phyloP scores from a whole-genome alignment of 2,888 invertebrate species.

The Lasioglossum lativentre region DNA sequence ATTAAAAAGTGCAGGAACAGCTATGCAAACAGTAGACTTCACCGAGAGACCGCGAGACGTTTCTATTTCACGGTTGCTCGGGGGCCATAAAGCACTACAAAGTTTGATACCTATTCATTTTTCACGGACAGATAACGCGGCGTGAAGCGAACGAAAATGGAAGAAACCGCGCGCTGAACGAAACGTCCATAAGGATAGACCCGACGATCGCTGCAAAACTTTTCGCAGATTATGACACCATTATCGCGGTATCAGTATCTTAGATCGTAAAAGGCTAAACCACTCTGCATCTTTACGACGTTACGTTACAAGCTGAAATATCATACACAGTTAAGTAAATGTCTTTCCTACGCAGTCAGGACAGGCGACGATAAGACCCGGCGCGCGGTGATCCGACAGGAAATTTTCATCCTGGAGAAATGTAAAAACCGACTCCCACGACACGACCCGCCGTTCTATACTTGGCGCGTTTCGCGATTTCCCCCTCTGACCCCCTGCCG shows the following conservation, averaged over 20 bases:
- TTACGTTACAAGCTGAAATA: slow-evolving; percentile 2
- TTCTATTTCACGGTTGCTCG: background rate
- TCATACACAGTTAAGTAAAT: slow-evolving; percentile 20
- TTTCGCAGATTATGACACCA: slow-evolving; percentile 12
- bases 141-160: background rate
- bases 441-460: background rate
- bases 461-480: background rate
- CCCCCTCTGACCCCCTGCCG: background rate
- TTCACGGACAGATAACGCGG: background rate
- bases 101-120: background rate
- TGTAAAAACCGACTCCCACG: slow-evolving; percentile 44
- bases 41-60: background rate
- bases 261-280: slow-evolving; percentile 15
- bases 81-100: background rate
- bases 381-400: slow-evolving; percentile 17
- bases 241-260: slow-evolving; percentile 19
- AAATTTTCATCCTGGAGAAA: slow-evolving; percentile 20
- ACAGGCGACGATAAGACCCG: slow-evolving; percentile 30
- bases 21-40: background rate
- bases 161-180: background rate
- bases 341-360: slow-evolving; percentile 13
- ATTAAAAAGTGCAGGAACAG: slow-evolving; percentile 7
- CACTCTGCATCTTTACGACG: slow-evolving; percentile 25
- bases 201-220: background rate
- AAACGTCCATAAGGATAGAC: background rate